Base-by-base conservation (phyloP, 2,113 vertebrate species). In the Myotis brandtii region DNA sequence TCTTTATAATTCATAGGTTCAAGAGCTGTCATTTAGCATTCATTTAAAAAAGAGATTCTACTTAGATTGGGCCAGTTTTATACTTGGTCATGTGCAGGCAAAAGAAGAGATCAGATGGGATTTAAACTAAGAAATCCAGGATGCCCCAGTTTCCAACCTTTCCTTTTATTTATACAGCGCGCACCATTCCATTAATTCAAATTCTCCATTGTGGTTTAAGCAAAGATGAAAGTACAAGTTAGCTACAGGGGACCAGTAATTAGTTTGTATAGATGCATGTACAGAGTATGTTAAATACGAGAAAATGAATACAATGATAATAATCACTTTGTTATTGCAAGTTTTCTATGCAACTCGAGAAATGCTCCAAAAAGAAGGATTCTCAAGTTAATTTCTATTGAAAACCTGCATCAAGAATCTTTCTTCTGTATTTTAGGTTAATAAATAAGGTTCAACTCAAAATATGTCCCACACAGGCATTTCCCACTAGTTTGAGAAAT, bases 401-500 rank as follows among this genome's bases (percentile, higher is more conserved):
- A 96, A 93, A 96, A 54, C 2, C 20, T 87, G 50, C 32, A 96
- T 96, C 27, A 80, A 40, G 95, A 94, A 62, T 93, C 40, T 94
- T 93, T 93, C 64, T 72, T 12, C 54, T 72, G 2, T 43, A 95
- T 83, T 91, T 93, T 89, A 89, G 40, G 25, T 94, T 83, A 70
- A 94, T 95, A 96, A 95, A 83, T 86, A 62, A 94, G 69, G 81
- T 93, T 89, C 0, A 82, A 92, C 23, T 94, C 73, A 94, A 97
- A 94, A 83, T 97, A 69, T 93, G 2, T 46, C 17, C 72, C 43
- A 72, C 10, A 46, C 1, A 62, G 37, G 52, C 32, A 54, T 81
- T 97, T 95, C 21, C 14, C 16, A 21, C 56, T 52, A 56, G 40
- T 75, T 96, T 94, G 69, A 96, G 95, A 92, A 92, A 96, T 97